Conservation (phyloP, 2,113 vertebrate species). For the Varanus salvator region DNA sequence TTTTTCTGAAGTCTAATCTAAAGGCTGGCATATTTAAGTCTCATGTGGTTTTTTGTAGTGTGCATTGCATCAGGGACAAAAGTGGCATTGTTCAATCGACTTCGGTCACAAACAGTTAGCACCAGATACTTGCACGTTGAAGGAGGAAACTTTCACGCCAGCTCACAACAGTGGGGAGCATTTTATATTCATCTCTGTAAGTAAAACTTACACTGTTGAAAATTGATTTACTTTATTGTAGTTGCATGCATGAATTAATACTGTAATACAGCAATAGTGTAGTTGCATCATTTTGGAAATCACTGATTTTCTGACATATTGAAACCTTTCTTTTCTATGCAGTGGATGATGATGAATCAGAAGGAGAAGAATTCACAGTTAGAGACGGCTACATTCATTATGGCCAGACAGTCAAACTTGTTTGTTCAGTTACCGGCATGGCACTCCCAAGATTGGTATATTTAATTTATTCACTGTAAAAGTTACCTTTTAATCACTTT, state of each 20-base stretch:
- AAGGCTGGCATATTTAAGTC: background rate
- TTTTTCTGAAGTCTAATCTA: background rate
- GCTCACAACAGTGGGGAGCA: conserved; percentile 98
- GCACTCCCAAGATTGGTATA: conserved; percentile 97
- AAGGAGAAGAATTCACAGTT: conserved; percentile 99
- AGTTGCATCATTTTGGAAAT: background rate
- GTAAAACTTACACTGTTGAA: conserved; percentile 62
- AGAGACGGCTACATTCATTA: conserved; percentile 99
- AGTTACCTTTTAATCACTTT: background rate
- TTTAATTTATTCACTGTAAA: conserved; percentile 23
- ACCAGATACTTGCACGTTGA: conserved; percentile 98
- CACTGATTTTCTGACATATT: conserved; percentile 9
- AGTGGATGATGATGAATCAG: conserved; percentile 99
- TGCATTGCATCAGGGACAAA: conserved; percentile 99
- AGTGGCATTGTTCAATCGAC: conserved; percentile 98
- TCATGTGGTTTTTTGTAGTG: conserved; percentile 78
- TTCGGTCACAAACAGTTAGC: conserved; percentile 98
- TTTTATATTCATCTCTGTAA: conserved; percentile 98
- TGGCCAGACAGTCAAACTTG: conserved; percentile 97
- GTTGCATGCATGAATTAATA: background rate
- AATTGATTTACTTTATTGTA: background rate
- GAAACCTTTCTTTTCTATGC: conserved; percentile 57
- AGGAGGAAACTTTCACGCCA: conserved; percentile 99
- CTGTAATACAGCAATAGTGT: background rate
- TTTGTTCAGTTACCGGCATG: conserved; percentile 99